Base-by-base conservation (phyloP, 2,797 vertebrate species). In the Cichlasoma orientale region DNA sequence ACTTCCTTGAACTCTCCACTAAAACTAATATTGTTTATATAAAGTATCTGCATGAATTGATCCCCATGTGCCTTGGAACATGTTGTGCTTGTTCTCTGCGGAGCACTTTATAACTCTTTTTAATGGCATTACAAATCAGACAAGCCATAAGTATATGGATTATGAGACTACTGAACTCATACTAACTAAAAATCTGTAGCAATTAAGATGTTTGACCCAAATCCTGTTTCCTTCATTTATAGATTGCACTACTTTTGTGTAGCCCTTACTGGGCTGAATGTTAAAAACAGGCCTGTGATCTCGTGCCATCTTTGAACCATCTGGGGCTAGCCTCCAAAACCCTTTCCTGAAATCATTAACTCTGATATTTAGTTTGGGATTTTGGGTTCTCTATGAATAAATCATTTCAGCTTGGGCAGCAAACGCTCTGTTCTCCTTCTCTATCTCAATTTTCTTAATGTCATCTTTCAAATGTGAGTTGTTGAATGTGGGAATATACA, bases 141-240 rank as follows among this genome's bases (percentile, higher is more conserved):
- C 38, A 55, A 56, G 38, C 7, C 27, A 44, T 52, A 56, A 72
- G 12, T 77, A 6, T 54, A 33, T 8, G 2, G 7, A 52, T 55
- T 47, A n/a, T 25, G 16, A 56, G 56, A 56, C 33, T 18, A 52
- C 44, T 56, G 47, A 71, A 61, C 33, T 63, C 18, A 5, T 72
- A n/a, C 10, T 50, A 13, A 54, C n/a, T 58, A 27, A 68, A 61
- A 73, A 27, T 53, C 66, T 29, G 56, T 38, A 11, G 38, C 27
- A 77, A 56, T 41, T 71, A 29, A 79, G 25, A 70, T 11, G 38
- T 29, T 75, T 86, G 82, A 80, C 82, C 87, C 66, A 87, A 81
- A 84, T 89, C 4, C 7, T 72, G n/a, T n/a, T 16, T 23, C 36
- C 74, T 63, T 80, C 89, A 87, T 87, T 86, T 83, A 89, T 88